Base-by-base conservation (phyloP, 2,797 vertebrate genomes). In the Centropyge bicolor region DNA sequence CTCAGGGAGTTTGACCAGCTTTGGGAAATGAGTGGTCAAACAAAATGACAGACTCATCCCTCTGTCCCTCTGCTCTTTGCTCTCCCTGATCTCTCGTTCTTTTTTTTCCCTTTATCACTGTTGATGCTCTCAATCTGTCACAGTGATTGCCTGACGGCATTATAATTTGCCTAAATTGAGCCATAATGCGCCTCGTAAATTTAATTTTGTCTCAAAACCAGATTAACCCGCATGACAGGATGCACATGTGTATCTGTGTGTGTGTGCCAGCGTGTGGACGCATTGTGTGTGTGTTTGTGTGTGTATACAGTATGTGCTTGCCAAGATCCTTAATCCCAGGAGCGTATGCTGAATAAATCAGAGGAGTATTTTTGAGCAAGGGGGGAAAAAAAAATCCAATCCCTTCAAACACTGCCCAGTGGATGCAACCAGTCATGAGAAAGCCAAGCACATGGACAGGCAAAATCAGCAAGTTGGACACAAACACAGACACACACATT, bases 141-240 rank as follows among this genome's bases (percentile, higher is more conserved):
- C 88, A 88, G 84, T 87, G 78, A 85, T 86, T 84, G 85, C 87
- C 78, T 84, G 82, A 86, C 80, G 61, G 78, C 79, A 82, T 88
- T 90, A 89, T 91, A 89, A 95, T 94, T 93, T 91, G 84, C 73
- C 88, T 89, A 93, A 94, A 93, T 86, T 91, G 87, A 91, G 82
- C 76, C 78, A 83, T 90, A 93, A 93, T 89, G 87, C 76, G 73
- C 80, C 80, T 86, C 76, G 75, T 91, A 90, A 93, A 94, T 93
- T 84, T 82, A 90, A 94, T 95, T 93, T 93, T 45, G 84, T 88
- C 84, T 84, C 85, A 84, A 92, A 93, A 93, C 82, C 87, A 91
- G 92, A 94, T 94, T 92, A 92, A 88, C 78, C 90, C 81, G 40
- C 81, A 87, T 90, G 78, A 92, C 77, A 84, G 80, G 70, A 82